These are phyloP conservation scores for Sarcophaga variegata DNA, from an alignment of 2,888 invertebrate genomes.

Conservation along the genomic window DNA sequence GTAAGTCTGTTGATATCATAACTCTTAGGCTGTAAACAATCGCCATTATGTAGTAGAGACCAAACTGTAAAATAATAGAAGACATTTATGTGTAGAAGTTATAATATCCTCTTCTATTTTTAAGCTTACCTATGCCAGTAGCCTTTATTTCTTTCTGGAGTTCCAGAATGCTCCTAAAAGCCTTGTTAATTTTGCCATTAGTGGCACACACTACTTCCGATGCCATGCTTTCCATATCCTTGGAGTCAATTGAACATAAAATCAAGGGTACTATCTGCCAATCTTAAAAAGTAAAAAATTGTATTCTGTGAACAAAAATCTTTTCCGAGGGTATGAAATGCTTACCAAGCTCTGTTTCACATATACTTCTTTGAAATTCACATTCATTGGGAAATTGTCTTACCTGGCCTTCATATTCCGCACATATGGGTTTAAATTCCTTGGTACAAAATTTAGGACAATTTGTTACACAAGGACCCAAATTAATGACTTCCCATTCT, in stretches of 20 bases:
- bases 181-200: neutral
- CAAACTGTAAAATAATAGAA: neutral
- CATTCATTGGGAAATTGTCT: slow-evolving; percentile 27
- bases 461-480: neutral
- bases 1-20: neutral
- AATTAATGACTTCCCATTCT: slow-evolving; percentile 24
- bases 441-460: slow-evolving; percentile 31
- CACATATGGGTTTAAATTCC: slow-evolving; percentile 31
- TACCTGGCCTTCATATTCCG: slow-evolving; percentile 4
- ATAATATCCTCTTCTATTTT: too few relatives aligned
- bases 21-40: neutral
- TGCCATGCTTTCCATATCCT: neutral
- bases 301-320: neutral
- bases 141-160: slow-evolving; percentile 6
- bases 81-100: neutral
- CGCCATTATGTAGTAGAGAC: slow-evolving; percentile 9
- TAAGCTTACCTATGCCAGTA: slow-evolving; percentile 33
- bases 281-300: neutral
- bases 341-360: slow-evolving; percentile 14
- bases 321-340: neutral
- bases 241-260: too few relatives aligned
- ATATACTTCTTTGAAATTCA: neutral
- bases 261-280: too few relatives aligned
- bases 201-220: slow-evolving; percentile 33
- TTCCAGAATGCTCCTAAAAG: neutral